Evolutionary conservation across 2,888 invertebrate genomes (phyloP), one percentile per base, ranked within the genome.

Genomic region (Cecidostiba fungosa): DNA sequence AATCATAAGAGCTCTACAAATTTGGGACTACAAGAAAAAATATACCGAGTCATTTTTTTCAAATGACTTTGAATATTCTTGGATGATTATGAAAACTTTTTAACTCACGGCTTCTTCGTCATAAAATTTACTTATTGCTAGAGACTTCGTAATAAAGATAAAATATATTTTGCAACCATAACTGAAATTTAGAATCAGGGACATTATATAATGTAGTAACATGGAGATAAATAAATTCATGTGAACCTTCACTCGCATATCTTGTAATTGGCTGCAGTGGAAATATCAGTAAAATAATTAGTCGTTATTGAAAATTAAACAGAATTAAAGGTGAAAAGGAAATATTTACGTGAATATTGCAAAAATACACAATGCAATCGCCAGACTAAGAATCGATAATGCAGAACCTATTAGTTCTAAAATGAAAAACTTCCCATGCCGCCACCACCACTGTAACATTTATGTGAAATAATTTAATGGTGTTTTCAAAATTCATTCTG

Each of bases 151-250:
- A n/a, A 82, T 29, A 3, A 36, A 4, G 36, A 54, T 70, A 26
- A 32, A 74, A 47, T 54, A 82, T 5, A 82, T 76, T 69, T 50
- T 62, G 23, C 66, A 69, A 1, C 77, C 77, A 32, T 74, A 82
- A 26, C 69, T n/a, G n/a, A 66, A 69, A 43, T 76, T 76, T 43
- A 66, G 82, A n/a, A 5, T 39, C 4, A 82, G 16, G 0, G 77
- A 47, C 69, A 54, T 54, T 4, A 77, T 3, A 54, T 70, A 16
- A 3, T 70, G 70, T 8, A 77, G 39, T 8, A 77, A n/a, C 70
- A 82, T 82, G 8, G 82, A 77, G 19, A 32, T 70, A 23, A 82
- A 82, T 39, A 82, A 70, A 59, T 82, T 77, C 5, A 77, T 77
- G 26, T 82, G 82, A 23, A 82, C 39, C 39, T 77, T 82, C 0